Conservation (phyloP, 2,888 invertebrate species). For the Orthosia cruda region DNA sequence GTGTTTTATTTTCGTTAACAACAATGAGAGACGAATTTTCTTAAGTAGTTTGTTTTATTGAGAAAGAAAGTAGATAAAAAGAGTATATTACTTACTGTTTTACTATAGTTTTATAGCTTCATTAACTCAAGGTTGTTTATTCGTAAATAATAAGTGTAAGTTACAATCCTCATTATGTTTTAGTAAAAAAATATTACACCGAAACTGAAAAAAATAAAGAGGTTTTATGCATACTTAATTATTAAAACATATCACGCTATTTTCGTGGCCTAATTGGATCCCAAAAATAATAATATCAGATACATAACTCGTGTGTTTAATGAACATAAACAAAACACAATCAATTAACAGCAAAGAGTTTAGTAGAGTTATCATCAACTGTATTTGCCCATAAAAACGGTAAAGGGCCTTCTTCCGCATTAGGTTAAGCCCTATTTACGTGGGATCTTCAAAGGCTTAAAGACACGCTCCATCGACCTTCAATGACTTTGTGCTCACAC, state of each 20-base stretch:
- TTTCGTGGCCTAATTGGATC: too few relatives aligned
- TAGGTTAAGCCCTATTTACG: conserved; percentile 18
- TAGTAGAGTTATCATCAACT: neutral
- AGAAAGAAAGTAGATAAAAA: too few relatives aligned
- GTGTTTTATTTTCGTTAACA: neutral
- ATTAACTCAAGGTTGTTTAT: neutral
- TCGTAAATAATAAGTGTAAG: neutral
- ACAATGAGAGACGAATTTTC: too few relatives aligned
- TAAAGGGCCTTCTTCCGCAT: conserved; percentile 6
- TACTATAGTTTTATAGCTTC: neutral
- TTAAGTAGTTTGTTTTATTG: too few relatives aligned
- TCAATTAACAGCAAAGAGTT: too few relatives aligned
- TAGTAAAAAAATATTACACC: neutral
- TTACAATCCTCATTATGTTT: neutral
- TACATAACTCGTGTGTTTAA: too few relatives aligned
- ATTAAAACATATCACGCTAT: too few relatives aligned
- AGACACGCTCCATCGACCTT: conserved; percentile 34
- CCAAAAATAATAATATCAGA: too few relatives aligned
- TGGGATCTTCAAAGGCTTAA: conserved; percentile 14
- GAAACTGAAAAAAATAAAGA: neutral
- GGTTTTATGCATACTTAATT: too few relatives aligned
- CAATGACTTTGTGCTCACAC: conserved; percentile 35
- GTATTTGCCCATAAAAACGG: neutral
- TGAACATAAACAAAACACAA: too few relatives aligned
- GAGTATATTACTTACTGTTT: too few relatives aligned